Conservation (phyloP, 2,113 vertebrate genomes). For the Poeciliopsis turrubarensis region DNA sequence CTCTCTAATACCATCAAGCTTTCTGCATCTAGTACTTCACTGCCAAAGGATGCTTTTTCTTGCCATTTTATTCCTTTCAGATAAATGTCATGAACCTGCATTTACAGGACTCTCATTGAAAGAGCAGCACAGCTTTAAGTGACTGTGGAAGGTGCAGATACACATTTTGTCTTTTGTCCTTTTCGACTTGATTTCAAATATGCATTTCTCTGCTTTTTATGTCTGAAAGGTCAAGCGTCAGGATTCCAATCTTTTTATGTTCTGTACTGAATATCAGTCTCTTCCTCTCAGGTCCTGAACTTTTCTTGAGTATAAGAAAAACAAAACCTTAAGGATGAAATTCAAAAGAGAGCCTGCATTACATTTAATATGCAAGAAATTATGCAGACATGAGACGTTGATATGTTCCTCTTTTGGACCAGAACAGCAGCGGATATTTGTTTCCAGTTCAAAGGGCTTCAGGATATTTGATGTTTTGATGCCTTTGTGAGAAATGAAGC, state of each 20-base stretch:
- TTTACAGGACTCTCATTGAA: conserved; percentile 21
- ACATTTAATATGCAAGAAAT: neutral
- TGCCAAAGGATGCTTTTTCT: conserved; percentile 30
- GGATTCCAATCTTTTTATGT: neutral
- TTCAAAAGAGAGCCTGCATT: neutral
- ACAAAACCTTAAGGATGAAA: no score
- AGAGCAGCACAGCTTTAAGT: conserved; percentile 36
- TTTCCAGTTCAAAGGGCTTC: neutral
- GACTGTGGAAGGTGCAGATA: neutral
- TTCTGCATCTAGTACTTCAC: conserved; percentile 32
- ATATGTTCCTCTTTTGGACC: neutral
- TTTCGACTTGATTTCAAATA: neutral
- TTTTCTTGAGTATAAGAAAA: no score
- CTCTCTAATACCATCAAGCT: conserved; percentile 50
- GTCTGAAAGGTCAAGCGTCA: neutral
- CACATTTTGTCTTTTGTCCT: neutral
- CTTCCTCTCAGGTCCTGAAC: neutral
- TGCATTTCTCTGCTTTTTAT: neutral
- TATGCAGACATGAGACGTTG: neutral
- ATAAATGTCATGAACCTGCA: conserved; percentile 43
- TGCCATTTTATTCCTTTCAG: conserved; percentile 19
- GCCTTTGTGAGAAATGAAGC: neutral
- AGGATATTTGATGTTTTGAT: neutral
- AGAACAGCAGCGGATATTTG: neutral
- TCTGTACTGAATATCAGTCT: neutral